phyloP scores from a whole-genome alignment of 2,888 invertebrate genomes.

The Limnephilus auricula region DNA sequence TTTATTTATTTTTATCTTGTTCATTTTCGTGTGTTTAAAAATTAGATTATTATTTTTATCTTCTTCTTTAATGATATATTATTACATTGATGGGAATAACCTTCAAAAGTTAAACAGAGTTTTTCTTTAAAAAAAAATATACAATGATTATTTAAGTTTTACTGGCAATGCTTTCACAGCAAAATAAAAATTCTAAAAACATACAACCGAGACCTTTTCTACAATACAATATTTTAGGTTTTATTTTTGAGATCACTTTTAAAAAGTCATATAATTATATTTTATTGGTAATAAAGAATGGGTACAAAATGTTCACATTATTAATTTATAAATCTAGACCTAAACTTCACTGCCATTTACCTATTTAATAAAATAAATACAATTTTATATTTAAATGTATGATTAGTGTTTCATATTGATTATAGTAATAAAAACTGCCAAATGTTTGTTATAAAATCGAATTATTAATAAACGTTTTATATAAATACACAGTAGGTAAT shows the following conservation, averaged over 20 bases:
- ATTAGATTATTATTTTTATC: too few species aligned
- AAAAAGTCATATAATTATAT: background rate
- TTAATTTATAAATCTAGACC: constrained; percentile 25
- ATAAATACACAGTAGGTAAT: background rate
- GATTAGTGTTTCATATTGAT: background rate
- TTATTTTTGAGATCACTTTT: background rate
- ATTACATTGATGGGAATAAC: too few species aligned
- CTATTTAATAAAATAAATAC: background rate
- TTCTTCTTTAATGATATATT: too few species aligned
- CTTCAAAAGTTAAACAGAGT: too few species aligned
- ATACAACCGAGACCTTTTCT: background rate
- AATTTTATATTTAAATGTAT: background rate
- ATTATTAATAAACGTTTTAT: background rate
- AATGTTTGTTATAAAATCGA: constrained; percentile 22
- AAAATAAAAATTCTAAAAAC: background rate
- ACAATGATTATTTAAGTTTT: background rate
- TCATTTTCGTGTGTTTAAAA: too few species aligned
- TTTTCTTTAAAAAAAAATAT: too few species aligned
- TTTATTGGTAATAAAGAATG: constrained; percentile 15
- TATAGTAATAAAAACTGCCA: background rate
- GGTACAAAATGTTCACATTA: constrained; percentile 12
- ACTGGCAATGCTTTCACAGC: background rate
- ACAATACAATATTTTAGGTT: background rate
- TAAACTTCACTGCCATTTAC: constrained; percentile 34
- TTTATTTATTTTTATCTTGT: too few species aligned